phyloP scores from a whole-genome alignment of 2,113 vertebrate genomes.

The Dasyurus viverrinus region DNA sequence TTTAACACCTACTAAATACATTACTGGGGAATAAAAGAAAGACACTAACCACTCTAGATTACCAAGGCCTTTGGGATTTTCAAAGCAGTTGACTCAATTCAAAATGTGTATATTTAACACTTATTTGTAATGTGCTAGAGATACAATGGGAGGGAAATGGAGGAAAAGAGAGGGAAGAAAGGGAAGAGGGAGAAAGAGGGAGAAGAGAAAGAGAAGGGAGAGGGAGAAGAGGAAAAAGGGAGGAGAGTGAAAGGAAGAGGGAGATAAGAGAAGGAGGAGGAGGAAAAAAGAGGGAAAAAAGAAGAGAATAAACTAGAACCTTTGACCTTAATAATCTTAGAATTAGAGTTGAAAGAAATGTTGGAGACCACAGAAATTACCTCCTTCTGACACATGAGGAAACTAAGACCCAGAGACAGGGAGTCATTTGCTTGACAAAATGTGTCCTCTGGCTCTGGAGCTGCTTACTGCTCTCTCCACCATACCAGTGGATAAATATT shows the following conservation, averaged over 20 bases:
- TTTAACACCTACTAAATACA: background rate
- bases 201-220: too few relatives aligned
- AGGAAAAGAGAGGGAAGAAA: too few relatives aligned
- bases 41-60: background rate
- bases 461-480: background rate
- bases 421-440: background rate
- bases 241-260: too few relatives aligned
- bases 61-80: background rate
- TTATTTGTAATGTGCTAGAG: background rate
- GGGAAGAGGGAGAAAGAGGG: too few relatives aligned
- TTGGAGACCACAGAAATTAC: background rate
- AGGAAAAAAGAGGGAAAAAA: too few relatives aligned
- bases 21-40: background rate
- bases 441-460: background rate
- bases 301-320: background rate
- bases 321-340: background rate
- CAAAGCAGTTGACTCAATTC: background rate
- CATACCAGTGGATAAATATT: background rate
- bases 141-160: background rate
- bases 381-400: background rate
- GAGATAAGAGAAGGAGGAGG: too few relatives aligned
- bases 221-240: too few relatives aligned
- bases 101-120: conserved; percentile 2
- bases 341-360: background rate
- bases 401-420: background rate